These are phyloP conservation scores for Halictus ligatus DNA, from an alignment of 2,888 invertebrate genomes.

Conservation along the genomic window DNA sequence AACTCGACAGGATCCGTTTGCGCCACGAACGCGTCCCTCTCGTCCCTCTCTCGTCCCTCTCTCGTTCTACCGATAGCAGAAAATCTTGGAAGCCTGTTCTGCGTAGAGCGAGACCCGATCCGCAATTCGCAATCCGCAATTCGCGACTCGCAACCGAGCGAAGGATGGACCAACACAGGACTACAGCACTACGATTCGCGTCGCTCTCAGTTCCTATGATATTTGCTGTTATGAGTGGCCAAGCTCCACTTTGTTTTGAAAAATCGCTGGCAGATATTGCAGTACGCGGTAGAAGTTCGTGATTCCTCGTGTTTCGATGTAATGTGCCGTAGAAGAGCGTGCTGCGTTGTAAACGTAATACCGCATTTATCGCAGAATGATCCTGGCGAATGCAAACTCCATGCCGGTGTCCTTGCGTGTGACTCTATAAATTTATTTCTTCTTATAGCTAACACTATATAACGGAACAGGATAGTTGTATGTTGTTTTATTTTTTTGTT, in stretches of 20 bases:
- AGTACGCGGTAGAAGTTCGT: slow-evolving; percentile 73
- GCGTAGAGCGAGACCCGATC: slow-evolving; percentile 18
- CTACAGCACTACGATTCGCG: neutral
- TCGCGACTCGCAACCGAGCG: neutral
- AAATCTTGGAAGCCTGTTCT: neutral
- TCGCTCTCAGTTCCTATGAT: slow-evolving; percentile 73
- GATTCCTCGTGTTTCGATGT: slow-evolving; percentile 77
- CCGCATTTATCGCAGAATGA: slow-evolving; percentile 73
- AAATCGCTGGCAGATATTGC: slow-evolving; percentile 76
- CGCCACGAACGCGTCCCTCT: neutral
- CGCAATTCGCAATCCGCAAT: neutral
- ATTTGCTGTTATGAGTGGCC: slow-evolving; percentile 79
- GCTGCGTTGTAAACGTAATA: slow-evolving; percentile 76
- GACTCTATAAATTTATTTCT: slow-evolving; percentile 74
- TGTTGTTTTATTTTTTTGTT: neutral
- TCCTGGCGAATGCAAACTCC: slow-evolving; percentile 66
- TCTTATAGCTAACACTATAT: slow-evolving; percentile 60
- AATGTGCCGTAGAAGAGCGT: slow-evolving; percentile 77
- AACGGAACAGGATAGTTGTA: slow-evolving; percentile 8
- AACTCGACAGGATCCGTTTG: neutral
- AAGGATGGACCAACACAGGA: neutral
- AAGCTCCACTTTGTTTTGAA: slow-evolving; percentile 81
- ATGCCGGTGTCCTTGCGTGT: slow-evolving; percentile 40
- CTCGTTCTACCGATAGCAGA: neutral
- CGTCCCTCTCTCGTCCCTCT: neutral